Conservation (phyloP, 2,113 vertebrate genomes). For the Galemys pyrenaicus region DNA sequence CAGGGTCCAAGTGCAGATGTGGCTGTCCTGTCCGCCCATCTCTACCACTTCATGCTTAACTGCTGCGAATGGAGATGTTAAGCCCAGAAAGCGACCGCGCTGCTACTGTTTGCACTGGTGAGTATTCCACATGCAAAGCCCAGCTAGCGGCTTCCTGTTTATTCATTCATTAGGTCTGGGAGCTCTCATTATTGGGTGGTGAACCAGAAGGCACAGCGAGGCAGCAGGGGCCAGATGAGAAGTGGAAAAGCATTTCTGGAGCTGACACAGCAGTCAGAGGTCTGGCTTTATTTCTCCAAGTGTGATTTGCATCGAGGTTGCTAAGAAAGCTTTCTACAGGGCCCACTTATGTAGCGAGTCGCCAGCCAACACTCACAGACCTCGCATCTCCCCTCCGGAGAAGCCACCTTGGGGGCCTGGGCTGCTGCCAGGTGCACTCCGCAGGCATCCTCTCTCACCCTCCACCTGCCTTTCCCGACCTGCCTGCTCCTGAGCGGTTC, state of each 20-base stretch:
- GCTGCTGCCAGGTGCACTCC: not conserved
- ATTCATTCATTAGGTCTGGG: not conserved
- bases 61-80: not conserved
- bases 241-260: not conserved
- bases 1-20: not conserved
- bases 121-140: not conserved
- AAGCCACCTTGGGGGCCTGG: not conserved
- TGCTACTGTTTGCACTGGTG: not conserved
- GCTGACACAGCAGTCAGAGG: slow-evolving; percentile 41
- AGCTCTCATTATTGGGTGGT: slow-evolving; percentile 18
- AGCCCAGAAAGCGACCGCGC: not conserved
- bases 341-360: not conserved
- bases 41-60: not conserved
- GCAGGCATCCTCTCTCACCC: not conserved
- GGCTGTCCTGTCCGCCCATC: not conserved
- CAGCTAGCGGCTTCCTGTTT: not conserved
- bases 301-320: slow-evolving; percentile 21
- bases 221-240: not conserved
- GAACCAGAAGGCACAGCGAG: slow-evolving; percentile 22
- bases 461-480: not conserved
- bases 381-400: not conserved
- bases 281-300: slow-evolving; percentile 13
- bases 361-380: not conserved
- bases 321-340: not conserved
- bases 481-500: not conserved